Evolutionary conservation across 2,888 invertebrate genomes (phyloP), one percentile per base, ranked within the genome.

Genomic region (Netelia fuscicornis): DNA sequence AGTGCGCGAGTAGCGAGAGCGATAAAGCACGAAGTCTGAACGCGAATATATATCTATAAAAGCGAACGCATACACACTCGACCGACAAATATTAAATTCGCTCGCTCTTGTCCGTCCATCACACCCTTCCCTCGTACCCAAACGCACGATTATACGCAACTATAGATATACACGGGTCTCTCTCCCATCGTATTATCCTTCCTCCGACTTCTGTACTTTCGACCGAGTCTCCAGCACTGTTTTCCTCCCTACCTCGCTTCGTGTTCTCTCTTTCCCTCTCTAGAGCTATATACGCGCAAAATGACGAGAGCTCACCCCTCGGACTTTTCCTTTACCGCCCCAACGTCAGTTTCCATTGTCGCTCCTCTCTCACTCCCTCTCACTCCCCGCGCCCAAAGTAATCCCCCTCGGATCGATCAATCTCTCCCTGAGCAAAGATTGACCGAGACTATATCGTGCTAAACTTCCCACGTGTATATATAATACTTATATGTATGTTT

Each of bases 371-470:
- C 17, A 68, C 64, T 48, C 52, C 56, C 58, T 13, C 44, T 48
- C 54, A 56, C 65, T 48, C 9, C 25, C 10, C 37, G 37, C 37
- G 37, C 60, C 60, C 42, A 60, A 67, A 60, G 76, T 80, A 84
- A 84, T 84, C 84, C 80, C 80, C 37, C 76, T 72, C 67, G 71
- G 76, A 80, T 80, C 80, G 80, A 84, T 84, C 84, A 84, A 84
- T 84, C 84, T 84, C 75, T 70, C 58, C 48, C 84, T 81, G 76
- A 80, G 84, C 84, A 84, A 84, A 84, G 80, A 84, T 84, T 84
- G 76, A 84, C 80, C 71, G 65, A 80, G 42, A 54, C 64, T 42
- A 44, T 52, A 74, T 20, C 52, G 37, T 60, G n/a, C 52, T 30
- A 56, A 56, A 58, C 65, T 71, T 75, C 58, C 62, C 54, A 30